Evolutionary conservation across 1,140 invertebrate species (phyloP).

Genomic region (Teleogryllus occipitalis): DNA sequence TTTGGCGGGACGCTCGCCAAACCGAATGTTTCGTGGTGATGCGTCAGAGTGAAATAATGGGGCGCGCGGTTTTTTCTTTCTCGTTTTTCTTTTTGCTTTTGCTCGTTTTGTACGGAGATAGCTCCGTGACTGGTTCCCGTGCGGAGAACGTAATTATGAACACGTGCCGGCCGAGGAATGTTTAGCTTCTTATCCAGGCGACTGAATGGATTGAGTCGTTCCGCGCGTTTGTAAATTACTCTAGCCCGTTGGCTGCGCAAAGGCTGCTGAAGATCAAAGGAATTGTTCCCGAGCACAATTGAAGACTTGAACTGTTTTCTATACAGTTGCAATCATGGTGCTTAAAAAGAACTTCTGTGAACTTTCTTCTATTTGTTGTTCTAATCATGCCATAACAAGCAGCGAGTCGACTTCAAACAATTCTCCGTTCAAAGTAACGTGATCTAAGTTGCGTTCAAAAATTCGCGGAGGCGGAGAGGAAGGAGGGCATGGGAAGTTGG

Average conservation of each 20-base stretch:
- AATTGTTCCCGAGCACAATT: not conserved
- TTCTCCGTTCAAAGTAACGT: not conserved
- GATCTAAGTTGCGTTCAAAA: not conserved
- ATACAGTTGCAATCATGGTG: not conserved
- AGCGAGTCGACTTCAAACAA: slow-evolving; percentile 1
- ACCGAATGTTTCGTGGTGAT: too few species aligned
- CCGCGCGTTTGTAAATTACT: not conserved
- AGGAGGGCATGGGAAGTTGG: too few species aligned
- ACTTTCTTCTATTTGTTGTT: not conserved
- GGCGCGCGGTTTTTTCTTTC: too few species aligned
- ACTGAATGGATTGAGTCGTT: not conserved
- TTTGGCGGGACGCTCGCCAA: not conserved
- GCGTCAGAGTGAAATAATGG: too few species aligned
- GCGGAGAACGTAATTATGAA: not conserved
- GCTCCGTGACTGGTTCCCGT: not conserved
- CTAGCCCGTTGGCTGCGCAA: not conserved
- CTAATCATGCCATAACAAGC: not conserved
- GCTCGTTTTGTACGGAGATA: too few species aligned
- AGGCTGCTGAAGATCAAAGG: not conserved
- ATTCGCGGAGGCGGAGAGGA: not conserved
- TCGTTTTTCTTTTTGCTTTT: too few species aligned
- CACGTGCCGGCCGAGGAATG: not conserved
- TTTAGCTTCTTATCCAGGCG: not conserved
- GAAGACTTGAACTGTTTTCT: not conserved
- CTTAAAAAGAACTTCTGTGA: not conserved